A percentile compares a stretch with the other conserved stretches of the same genome.
phyloP scores from a whole-genome alignment of 2,113 vertebrate genomes.

The Ursus arctos region DNA sequence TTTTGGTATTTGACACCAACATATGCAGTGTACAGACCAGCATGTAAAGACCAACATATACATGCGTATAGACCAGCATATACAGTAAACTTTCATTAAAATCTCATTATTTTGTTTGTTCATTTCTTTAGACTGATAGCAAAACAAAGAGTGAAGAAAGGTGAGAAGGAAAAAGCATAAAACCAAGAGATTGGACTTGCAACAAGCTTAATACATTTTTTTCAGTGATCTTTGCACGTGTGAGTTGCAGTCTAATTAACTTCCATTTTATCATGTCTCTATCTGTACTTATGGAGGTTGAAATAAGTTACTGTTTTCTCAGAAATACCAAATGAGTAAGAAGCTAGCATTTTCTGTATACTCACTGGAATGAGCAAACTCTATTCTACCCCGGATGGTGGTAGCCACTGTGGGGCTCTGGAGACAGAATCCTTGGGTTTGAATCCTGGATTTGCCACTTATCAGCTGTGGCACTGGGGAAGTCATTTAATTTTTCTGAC shows the following conservation, averaged over 20 bases:
- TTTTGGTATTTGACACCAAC: neutral
- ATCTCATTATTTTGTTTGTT: neutral
- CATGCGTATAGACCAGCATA: neutral
- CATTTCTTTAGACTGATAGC: neutral
- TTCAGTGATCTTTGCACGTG: neutral
- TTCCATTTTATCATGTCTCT: neutral
- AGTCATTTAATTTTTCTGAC: neutral
- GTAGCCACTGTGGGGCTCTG: neutral
- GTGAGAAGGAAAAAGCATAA: neutral
- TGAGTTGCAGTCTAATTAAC: neutral
- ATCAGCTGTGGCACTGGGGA: neutral
- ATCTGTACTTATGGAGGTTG: neutral
- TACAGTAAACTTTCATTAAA: neutral
- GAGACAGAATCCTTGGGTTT: neutral
- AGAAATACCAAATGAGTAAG: neutral
- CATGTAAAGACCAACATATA: neutral
- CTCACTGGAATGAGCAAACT: neutral
- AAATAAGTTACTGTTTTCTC: conserved; percentile 18
- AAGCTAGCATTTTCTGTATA: neutral
- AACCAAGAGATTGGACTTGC: neutral
- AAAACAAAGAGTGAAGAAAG: neutral
- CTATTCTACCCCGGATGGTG: neutral
- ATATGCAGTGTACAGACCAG: neutral
- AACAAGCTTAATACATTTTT: neutral
- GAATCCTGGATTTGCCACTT: neutral